Evolutionary conservation across 1,140 invertebrate species (phyloP).

Genomic region (Ceratina calcarata): DNA sequence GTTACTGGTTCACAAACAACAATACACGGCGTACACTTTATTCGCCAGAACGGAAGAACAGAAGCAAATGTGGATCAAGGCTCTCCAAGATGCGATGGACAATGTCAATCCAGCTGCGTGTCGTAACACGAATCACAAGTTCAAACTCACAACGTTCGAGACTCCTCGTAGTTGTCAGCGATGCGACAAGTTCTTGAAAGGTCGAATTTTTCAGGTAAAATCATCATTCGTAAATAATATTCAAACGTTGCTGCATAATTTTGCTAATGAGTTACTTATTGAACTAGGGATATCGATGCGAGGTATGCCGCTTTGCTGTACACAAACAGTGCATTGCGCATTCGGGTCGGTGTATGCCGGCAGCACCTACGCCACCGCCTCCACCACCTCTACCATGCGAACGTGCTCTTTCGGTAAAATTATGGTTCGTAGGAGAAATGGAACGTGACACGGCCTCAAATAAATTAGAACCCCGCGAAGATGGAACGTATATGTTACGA

Average conservation of each 20-base stretch:
- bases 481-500: conserved; percentile 94
- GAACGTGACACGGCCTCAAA: conserved; percentile 90
- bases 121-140: conserved; percentile 91
- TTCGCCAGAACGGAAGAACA: conserved; percentile 94
- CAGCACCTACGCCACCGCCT: conserved; percentile 81
- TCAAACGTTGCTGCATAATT: background rate
- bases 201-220: conserved; percentile 89
- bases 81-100: conserved; percentile 95
- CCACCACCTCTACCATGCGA: conserved; percentile 81
- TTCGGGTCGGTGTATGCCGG: conserved; percentile 86
- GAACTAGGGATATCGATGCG: conserved; percentile 88
- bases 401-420: conserved; percentile 81
- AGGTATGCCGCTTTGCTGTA: conserved; percentile 86
- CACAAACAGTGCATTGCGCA: conserved; percentile 89
- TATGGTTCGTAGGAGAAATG: conserved; percentile 94
- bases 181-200: conserved; percentile 94
- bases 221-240: background rate
- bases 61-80: conserved; percentile 94
- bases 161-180: conserved; percentile 89
- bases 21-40: conserved; percentile 92
- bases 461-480: conserved; percentile 88
- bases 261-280: conserved; percentile 7
- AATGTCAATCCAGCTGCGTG: conserved; percentile 91
- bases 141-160: conserved; percentile 92
- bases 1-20: conserved; percentile 90